These are phyloP conservation scores for Colinus virginianus DNA, from an alignment of 2,113 vertebrate genomes.

Conservation along the genomic window DNA sequence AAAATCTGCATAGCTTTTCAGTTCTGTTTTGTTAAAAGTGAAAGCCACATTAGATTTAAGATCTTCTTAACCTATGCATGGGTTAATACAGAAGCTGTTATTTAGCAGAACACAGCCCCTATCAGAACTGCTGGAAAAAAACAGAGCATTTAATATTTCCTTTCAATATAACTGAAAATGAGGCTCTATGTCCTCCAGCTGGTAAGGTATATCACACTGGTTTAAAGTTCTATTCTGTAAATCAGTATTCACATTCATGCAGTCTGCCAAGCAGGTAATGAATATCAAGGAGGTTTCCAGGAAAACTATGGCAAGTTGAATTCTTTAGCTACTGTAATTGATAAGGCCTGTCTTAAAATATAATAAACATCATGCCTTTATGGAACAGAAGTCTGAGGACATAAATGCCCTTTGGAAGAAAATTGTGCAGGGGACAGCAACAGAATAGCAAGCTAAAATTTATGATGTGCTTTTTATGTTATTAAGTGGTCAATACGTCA, in stretches of 20 bases:
- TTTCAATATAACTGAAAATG: conserved; percentile 34
- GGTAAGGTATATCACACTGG: neutral
- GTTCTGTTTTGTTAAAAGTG: neutral
- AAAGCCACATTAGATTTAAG: neutral
- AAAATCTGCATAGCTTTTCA: neutral
- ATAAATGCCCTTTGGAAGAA: neutral
- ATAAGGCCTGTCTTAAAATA: neutral
- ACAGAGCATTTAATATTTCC: neutral
- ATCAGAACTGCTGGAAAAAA: neutral
- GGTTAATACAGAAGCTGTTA: neutral
- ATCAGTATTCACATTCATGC: conserved; percentile 19
- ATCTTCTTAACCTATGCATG: neutral
- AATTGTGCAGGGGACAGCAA: neutral
- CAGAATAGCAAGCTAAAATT: neutral
- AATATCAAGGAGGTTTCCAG: conserved; percentile 11
- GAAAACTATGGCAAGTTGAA: neutral
- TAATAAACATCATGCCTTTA: neutral
- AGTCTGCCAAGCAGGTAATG: neutral
- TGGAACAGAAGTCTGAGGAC: neutral
- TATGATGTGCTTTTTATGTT: neutral
- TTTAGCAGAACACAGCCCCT: neutral
- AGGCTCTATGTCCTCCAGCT: neutral
- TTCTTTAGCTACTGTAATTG: neutral
- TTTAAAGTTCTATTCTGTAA: conserved; percentile 22
- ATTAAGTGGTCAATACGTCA: neutral